phyloP scores from a whole-genome alignment of 2,888 invertebrate species.

The Agrotis exclamationis region DNA sequence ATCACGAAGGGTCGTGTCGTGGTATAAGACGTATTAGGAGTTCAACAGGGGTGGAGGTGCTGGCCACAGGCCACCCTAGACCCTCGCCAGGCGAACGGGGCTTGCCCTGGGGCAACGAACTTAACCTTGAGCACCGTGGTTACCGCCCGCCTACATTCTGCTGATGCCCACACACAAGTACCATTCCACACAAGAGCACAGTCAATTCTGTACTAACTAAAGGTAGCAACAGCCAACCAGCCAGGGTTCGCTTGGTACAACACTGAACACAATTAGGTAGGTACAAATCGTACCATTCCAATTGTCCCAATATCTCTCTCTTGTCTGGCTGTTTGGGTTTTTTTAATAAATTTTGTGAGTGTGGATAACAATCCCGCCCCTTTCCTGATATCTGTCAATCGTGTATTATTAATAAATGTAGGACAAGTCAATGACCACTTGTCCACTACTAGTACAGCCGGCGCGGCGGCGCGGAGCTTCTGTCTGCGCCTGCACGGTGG shows the following conservation, averaged over 20 bases:
- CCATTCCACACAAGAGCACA: slow-evolving; percentile 11
- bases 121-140: slow-evolving; percentile 74
- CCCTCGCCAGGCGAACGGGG: background rate
- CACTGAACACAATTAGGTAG: too few relatives aligned
- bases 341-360: background rate
- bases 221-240: too few relatives aligned
- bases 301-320: too few relatives aligned
- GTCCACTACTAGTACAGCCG: too few relatives aligned
- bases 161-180: background rate
- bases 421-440: background rate
- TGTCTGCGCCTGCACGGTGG: background rate
- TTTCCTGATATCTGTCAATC: background rate
- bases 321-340: too few relatives aligned
- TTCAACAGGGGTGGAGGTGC: background rate
- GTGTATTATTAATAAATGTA: background rate
- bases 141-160: background rate
- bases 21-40: background rate
- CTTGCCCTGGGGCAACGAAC: slow-evolving; percentile 40
- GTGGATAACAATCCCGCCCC: too few relatives aligned
- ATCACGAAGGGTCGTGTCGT: too few relatives aligned
- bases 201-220: background rate
- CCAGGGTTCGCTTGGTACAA: background rate
- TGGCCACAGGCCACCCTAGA: background rate
- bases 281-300: too few relatives aligned
- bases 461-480: slow-evolving; percentile 9